Base-by-base conservation (phyloP, 2,888 invertebrate species). In the Drosophila algonquin region DNA sequence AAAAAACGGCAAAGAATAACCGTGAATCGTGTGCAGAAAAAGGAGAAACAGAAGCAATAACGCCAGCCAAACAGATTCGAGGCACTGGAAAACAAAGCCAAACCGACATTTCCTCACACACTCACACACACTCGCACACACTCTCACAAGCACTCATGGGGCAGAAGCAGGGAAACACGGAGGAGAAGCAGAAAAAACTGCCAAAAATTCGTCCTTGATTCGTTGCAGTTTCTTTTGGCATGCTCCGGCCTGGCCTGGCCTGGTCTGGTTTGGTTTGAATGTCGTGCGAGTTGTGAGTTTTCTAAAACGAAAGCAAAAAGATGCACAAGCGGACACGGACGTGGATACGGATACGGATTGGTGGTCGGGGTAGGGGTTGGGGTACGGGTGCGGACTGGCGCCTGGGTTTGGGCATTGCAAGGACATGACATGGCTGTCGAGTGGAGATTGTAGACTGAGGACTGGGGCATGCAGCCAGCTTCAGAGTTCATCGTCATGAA, bases 181-280 rank as follows among this genome's bases (percentile, higher is more conserved):
- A 48, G 56, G 51, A 45, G 63, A 16, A 56, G 40, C 44, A 12
- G 77, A 81, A 88, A 90, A 90, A 86, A 88, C 76, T 85, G 81
- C 89, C 89, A 89, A 91, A 91, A 89, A 90, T 91, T 90, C 91
- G 90, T 90, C 90, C 90, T 91, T 91, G 91, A 87, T 85, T 89
- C 87, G 91, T 90, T 89, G 89, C 90, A 90, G 90, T 91, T 90
- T 89, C 91, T 90, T 90, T 91, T 90, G 68, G 76, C 59, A 53
- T 56, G 44, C 65, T 58, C 56, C n/a, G 40, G 40, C 2, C 6
- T 40, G 40, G 40, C 40, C 6, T 40, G 59, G 70, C 46, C 21
- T 40, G 52, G 12, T 21, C 18, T 18, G 24, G 50, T 6, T 18
- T 18, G 50, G 60, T 80, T 65, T 75, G 77, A 84, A 75, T 84